A percentile compares a stretch with the other conserved stretches of the same genome.
Evolutionary conservation across 2,113 vertebrate species (phyloP).

Genomic region (Syngnathus scovelli): DNA sequence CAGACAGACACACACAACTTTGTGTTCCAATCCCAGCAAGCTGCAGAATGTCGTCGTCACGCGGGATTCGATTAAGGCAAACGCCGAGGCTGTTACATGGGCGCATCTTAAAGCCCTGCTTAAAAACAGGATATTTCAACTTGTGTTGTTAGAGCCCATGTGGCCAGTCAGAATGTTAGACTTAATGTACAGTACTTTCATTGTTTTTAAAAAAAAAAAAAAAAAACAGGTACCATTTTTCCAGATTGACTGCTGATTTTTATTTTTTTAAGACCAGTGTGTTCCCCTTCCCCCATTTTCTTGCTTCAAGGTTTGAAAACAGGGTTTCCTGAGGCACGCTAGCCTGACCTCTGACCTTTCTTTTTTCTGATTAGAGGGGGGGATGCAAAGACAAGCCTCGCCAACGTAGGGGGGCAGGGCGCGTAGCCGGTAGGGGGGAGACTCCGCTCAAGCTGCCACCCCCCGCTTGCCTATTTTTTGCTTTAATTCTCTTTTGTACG

Average conservation of each 20-base stretch:
- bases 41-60: conserved; percentile 57
- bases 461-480: conserved; percentile 38
- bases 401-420: conserved; percentile 44
- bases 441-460: conserved; percentile 50
- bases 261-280: conserved; percentile 35
- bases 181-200: conserved; percentile 67
- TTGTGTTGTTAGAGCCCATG: conserved; percentile 40
- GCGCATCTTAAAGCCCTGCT: conserved; percentile 28
- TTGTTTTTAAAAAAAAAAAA: conserved; percentile 36
- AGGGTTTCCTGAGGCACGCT: conserved; percentile 70
- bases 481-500: conserved; percentile 73
- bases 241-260: conserved; percentile 58
- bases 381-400: conserved; percentile 47
- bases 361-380: conserved; percentile 50
- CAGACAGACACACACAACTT: conserved; percentile 30
- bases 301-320: conserved; percentile 68
- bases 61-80: neutral
- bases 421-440: conserved; percentile 2
- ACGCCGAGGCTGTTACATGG: neutral
- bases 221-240: conserved; percentile 55
- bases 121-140: conserved; percentile 26
- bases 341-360: conserved; percentile 68
- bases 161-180: conserved; percentile 54
- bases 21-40: conserved; percentile 65
- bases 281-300: conserved; percentile 44